phyloP scores from a whole-genome alignment of 2,888 invertebrate species.

The Mayetiola destructor region DNA sequence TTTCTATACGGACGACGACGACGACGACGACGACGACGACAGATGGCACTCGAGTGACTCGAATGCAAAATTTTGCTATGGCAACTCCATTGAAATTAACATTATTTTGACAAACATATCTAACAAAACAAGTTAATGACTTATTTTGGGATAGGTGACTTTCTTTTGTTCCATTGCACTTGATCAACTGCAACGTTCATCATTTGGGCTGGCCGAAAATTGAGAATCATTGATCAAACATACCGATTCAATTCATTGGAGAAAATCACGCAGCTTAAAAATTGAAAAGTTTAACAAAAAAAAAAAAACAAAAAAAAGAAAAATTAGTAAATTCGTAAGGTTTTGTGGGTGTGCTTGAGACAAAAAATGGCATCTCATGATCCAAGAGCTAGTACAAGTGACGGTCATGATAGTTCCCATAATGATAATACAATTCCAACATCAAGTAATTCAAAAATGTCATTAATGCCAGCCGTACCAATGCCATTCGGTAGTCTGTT shows the following conservation, averaged over 20 bases:
- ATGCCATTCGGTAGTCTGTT: no score
- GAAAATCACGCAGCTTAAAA: neutral
- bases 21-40: no score
- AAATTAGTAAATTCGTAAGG: neutral
- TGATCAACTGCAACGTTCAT: neutral
- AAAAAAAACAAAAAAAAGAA: neutral
- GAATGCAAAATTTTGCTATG: no score
- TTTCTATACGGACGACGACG: no score
- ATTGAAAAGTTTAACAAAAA: neutral
- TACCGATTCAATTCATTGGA: no score
- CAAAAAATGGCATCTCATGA: slow-evolving; percentile 34
- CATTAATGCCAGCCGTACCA: no score
- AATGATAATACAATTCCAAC: neutral
- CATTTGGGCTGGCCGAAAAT: no score
- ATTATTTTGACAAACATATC: neutral
- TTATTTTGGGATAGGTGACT: no score
- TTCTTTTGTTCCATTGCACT: neutral
- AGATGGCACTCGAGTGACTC: no score
- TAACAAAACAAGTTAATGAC: slow-evolving; percentile 6
- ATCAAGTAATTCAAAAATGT: neutral
- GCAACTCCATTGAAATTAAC: neutral
- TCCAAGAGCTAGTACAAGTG: slow-evolving; percentile 59
- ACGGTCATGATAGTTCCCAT: slow-evolving; percentile 46
- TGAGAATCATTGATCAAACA: no score
- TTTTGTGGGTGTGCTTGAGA: no score